phyloP scores from a whole-genome alignment of 2,113 vertebrate species.

The Noctilio leporinus region DNA sequence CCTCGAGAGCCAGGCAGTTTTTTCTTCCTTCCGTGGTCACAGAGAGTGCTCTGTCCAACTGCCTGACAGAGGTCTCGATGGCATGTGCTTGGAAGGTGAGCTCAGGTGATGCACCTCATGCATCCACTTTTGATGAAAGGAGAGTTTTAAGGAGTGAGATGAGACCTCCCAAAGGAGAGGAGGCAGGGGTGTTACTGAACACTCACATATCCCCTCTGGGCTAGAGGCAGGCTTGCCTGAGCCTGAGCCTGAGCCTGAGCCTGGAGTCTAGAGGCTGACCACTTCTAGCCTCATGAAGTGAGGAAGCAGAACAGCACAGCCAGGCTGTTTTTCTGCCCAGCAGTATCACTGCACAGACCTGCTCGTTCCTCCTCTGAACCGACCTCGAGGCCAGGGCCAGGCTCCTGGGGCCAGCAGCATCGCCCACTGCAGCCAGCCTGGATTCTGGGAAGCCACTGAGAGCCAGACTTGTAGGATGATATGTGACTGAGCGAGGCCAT shows the following conservation, averaged over 20 bases:
- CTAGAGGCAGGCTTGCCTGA: not conserved
- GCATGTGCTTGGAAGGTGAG: conserved; percentile 2
- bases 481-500: not conserved
- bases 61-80: not conserved
- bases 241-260: not conserved
- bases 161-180: not conserved
- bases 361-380: not conserved
- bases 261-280: not conserved
- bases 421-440: not conserved
- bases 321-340: not conserved
- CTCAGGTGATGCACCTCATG: not conserved
- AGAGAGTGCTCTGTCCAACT: not conserved
- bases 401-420: not conserved
- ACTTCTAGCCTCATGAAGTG: not conserved
- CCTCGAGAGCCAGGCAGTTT: not conserved
- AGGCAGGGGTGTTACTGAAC: not conserved
- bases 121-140: not conserved
- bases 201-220: not conserved
- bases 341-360: not conserved
- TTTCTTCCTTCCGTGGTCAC: conserved; percentile 9
- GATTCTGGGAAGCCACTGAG: not conserved
- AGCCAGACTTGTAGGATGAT: not conserved
- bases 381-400: not conserved
- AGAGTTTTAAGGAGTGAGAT: not conserved
- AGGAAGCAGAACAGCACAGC: not conserved